Base-by-base conservation (phyloP, 2,113 vertebrate species). In the Archilochus colubris region DNA sequence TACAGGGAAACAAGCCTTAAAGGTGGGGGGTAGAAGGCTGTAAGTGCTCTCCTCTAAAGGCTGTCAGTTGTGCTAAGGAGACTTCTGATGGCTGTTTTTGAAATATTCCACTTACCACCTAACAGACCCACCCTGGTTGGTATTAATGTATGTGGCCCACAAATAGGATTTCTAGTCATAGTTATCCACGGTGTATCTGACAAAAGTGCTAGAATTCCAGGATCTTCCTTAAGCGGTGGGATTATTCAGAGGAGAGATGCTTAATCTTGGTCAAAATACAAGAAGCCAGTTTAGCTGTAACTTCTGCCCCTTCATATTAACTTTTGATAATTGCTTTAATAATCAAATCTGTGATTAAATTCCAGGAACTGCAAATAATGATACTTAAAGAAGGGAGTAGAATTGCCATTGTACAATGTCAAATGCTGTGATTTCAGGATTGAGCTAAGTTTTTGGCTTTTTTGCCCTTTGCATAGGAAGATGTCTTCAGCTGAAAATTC, bases 21-120 rank as follows among this genome's bases (percentile, higher is more conserved):
- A 96, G 64, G 91, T 93, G 76, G 89, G 86, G 90, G 63, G 81
- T 82, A 31, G 50, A 59, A 70, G 48, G 78, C 72, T 79, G 19
- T 25, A 63, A 46, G 33, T 94, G 30, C 36, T 64, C 30, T 86
- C 21, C 83, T 74, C 25, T 62, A 38, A 83, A 51, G 43, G 23
- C 63, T 87, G 81, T 88, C 85, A 53, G 28, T 72, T 90, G 30
- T 64, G 66, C 53, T 78, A 68, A 75, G 75, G 44, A 93, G 90
- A 78, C 54, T 88, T 82, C 67, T 94, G 59, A 74, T 68, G 64
- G 15, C 48, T 64, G 48, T 31, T 91, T 83, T 68, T 70, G 3
- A 91, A 88, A 81, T 86, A 81, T 50, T 86, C 18, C 20, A 43
- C 24, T 78, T 88, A 70, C 76, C 36, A 17, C 33, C 3, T 11